Conservation (phyloP, 2,888 invertebrate genomes). For the Rhyacophila evoluta region DNA sequence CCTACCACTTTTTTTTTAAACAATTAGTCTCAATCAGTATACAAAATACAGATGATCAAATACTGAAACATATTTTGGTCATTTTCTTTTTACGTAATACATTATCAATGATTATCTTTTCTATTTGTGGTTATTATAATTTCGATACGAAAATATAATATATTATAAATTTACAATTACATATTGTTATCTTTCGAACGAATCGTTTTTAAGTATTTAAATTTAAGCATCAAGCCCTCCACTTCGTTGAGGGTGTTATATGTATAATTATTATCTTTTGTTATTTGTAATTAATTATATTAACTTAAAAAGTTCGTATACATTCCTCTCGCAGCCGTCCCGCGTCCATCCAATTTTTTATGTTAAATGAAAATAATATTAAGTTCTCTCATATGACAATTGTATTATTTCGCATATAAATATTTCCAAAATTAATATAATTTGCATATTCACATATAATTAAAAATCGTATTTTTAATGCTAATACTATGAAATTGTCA, state of each 20-base stretch:
- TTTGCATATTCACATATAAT: too few species aligned
- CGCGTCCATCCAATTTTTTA: conserved; percentile 53
- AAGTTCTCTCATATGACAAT: background rate
- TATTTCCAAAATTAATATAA: background rate
- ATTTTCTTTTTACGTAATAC: too few species aligned
- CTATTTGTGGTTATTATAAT: too few species aligned
- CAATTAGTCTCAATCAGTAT: too few species aligned
- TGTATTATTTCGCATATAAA: background rate
- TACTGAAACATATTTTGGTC: too few species aligned
- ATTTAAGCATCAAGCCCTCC: background rate
- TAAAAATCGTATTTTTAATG: too few species aligned
- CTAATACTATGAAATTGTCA: too few species aligned
- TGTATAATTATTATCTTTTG: background rate
- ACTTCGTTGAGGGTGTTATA: background rate
- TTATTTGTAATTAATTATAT: background rate
- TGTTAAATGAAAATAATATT: background rate
- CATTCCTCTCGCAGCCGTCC: conserved; percentile 54
- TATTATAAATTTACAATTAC: too few species aligned
- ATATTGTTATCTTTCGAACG: background rate
- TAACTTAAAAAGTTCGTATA: conserved; percentile 45
- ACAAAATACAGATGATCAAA: too few species aligned
- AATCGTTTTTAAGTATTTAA: conserved; percentile 4
- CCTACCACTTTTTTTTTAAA: too few species aligned
- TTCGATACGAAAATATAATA: too few species aligned
- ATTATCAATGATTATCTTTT: too few species aligned